phyloP scores from a whole-genome alignment of 2,888 invertebrate genomes.

The Epinotia ramella region DNA sequence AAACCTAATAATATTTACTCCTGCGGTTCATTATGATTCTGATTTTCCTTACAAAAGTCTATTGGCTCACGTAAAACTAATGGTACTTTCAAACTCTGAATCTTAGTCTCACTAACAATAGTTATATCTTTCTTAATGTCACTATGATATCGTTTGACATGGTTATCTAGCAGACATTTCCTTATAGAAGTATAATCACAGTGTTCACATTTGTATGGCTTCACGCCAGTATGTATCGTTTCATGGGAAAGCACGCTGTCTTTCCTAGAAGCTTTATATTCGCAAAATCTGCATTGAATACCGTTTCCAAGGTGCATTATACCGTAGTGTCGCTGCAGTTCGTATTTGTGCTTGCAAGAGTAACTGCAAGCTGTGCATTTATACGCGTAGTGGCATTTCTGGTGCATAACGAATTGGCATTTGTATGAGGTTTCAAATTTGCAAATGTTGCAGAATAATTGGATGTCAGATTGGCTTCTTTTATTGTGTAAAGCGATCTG shows the following conservation, averaged over 20 bases:
- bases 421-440: conserved; percentile 62
- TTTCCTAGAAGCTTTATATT: conserved; percentile 61
- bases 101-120: conserved; percentile 59
- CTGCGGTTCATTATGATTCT: not conserved
- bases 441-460: conserved; percentile 59
- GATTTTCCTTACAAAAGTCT: conserved; percentile 18
- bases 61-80: not conserved
- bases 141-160: conserved; percentile 61
- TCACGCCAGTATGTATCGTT: conserved; percentile 65
- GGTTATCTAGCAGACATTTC: conserved; percentile 60
- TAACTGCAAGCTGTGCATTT: conserved; percentile 65
- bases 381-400: conserved; percentile 64
- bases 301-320: conserved; percentile 63
- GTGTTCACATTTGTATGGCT: conserved; percentile 64
- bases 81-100: conserved; percentile 59
- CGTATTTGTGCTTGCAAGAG: conserved; percentile 65
- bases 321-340: conserved; percentile 65
- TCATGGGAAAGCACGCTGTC: conserved; percentile 67
- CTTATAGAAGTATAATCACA: conserved; percentile 66
- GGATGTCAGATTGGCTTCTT: conserved; percentile 57
- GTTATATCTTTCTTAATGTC: conserved; percentile 53
- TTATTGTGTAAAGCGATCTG: conserved; percentile 72
- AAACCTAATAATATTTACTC: not conserved
- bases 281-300: conserved; percentile 66
- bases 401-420: conserved; percentile 66